Evolutionary conservation across 2,888 invertebrate species (phyloP).

Genomic region (Cheilosia vernalis): DNA sequence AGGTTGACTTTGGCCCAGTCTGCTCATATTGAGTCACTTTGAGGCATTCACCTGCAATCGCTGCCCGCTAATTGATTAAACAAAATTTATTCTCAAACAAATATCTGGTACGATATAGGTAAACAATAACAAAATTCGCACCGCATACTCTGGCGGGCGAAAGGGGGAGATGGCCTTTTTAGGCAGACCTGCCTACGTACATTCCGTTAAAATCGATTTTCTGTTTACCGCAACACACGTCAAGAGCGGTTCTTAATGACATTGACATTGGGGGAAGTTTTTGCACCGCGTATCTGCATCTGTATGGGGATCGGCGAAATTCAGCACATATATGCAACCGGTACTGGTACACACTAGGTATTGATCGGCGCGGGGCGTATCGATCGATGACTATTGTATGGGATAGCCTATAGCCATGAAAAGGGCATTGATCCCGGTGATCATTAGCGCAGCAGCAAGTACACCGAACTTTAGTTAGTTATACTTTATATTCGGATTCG

Average conservation of each 20-base stretch:
- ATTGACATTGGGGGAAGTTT: conserved; percentile 46
- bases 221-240: conserved; percentile 21
- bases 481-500: too few relatives aligned
- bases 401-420: not conserved
- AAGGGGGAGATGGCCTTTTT: not conserved
- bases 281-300: conserved; percentile 20
- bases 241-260: conserved; percentile 34
- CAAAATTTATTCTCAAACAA: conserved; percentile 10
- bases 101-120: not conserved
- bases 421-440: too few relatives aligned
- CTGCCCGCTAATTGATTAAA: conserved; percentile 22
- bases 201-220: conserved; percentile 25
- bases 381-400: not conserved
- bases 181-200: conserved; percentile 6
- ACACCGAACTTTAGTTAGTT: not conserved
- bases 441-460: not conserved
- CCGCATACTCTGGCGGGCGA: not conserved
- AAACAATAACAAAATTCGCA: conserved; percentile 1
- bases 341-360: not conserved
- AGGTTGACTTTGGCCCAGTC: not conserved
- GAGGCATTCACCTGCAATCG: conserved; percentile 18
- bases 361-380: not conserved
- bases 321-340: not conserved
- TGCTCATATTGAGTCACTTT: not conserved
- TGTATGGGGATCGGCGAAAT: not conserved